phyloP scores from a whole-genome alignment of 2,797 vertebrate genomes.

The Anas bernieri region DNA sequence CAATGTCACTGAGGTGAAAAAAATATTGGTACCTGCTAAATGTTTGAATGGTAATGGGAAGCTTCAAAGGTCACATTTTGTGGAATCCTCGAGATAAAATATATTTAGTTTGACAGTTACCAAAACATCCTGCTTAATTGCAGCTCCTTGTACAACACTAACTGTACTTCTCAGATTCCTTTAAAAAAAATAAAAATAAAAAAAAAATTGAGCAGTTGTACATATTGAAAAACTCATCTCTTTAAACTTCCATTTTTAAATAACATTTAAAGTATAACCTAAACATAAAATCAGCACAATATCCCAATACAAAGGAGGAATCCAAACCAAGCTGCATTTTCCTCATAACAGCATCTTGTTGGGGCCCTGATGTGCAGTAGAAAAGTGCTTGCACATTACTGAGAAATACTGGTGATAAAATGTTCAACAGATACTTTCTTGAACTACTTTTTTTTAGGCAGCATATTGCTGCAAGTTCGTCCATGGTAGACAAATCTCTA shows the following conservation, averaged over 20 bases:
- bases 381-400: neutral
- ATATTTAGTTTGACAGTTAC: neutral
- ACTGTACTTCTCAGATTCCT: neutral
- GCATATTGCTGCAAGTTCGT: neutral
- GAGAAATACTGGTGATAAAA: neutral
- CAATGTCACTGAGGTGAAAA: neutral
- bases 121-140: neutral
- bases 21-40: neutral
- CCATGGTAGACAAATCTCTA: neutral
- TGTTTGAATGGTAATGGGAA: neutral
- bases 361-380: rapidly evolving
- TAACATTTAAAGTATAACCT: neutral
- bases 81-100: neutral
- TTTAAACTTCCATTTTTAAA: neutral
- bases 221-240: neutral
- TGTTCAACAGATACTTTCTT: neutral
- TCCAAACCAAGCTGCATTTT: neutral
- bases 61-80: neutral
- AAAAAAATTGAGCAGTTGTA: neutral
- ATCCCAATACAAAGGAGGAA: neutral
- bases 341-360: neutral
- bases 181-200: neutral
- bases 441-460: neutral
- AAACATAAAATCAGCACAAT: neutral
- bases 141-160: neutral